Conservation (phyloP, 1,140 invertebrate species). For the Psix sp. region DNA sequence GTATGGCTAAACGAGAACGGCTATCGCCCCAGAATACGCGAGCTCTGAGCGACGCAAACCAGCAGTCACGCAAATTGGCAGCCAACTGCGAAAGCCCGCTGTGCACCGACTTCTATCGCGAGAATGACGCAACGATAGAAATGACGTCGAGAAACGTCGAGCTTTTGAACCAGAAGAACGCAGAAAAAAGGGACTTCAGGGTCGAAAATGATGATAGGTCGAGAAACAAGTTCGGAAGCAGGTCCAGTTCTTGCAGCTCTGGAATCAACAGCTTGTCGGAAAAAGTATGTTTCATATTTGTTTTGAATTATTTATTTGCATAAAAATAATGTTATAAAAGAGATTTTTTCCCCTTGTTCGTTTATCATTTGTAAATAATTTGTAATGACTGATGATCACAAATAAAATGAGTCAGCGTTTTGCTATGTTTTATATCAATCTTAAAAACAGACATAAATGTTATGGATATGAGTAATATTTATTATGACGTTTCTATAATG, state of each 20-base stretch:
- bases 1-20: constrained; percentile 62
- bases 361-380: no score
- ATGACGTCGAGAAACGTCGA: constrained; percentile 76
- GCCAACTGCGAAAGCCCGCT: constrained; percentile 67
- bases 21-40: constrained; percentile 72
- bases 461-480: no score
- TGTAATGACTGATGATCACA: no score
- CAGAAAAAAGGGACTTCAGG: constrained; percentile 59
- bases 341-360: no score
- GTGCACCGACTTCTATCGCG: constrained; percentile 68
- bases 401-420: no score
- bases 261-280: constrained; percentile 65
- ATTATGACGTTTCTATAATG: no score
- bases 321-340: no score
- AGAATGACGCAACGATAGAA: constrained; percentile 72
- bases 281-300: constrained; percentile 32
- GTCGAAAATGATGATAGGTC: constrained; percentile 30
- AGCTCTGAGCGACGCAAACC: constrained; percentile 71
- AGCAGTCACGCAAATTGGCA: constrained; percentile 69
- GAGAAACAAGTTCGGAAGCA: constrained; percentile 58
- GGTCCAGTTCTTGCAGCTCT: constrained; percentile 66
- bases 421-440: no score
- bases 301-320: no score
- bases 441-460: no score
- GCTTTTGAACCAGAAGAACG: constrained; percentile 71